Evolutionary conservation across 2,797 vertebrate genomes (phyloP).

Genomic region (Tapera naevia): DNA sequence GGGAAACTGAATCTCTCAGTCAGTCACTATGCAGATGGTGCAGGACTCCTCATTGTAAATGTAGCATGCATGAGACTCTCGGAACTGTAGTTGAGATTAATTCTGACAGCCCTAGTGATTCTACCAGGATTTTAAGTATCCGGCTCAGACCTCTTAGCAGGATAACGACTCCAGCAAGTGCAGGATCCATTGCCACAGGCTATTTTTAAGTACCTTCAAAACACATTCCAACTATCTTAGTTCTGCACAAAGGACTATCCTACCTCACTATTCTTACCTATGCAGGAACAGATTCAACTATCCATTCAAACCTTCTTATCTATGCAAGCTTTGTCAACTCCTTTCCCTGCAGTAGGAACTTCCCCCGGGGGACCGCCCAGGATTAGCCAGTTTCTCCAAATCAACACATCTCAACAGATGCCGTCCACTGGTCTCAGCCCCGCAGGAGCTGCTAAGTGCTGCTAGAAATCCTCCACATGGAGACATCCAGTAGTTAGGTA

Average conservation of each 20-base stretch:
- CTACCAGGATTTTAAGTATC: background rate
- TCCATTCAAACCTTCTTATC: background rate
- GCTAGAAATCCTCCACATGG: background rate
- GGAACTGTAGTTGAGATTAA: background rate
- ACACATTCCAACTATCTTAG: background rate
- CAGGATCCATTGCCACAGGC: background rate
- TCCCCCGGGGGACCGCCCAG: rapidly evolving
- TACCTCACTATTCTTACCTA: background rate
- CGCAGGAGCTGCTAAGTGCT: rapidly evolving
- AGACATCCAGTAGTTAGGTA: background rate
- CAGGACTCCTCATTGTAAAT: background rate
- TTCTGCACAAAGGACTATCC: background rate
- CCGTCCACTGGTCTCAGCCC: too few relatives aligned
- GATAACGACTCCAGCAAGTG: background rate
- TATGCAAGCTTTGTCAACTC: background rate
- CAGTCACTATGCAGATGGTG: background rate
- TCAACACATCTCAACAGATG: background rate
- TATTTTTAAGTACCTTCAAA: background rate
- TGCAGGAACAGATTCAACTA: background rate
- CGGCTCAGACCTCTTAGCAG: background rate
- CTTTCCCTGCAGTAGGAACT: background rate
- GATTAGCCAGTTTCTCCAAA: background rate
- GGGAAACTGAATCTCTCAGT: background rate
- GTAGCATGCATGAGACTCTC: background rate
- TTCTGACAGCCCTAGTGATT: background rate